Percentiles rank a stretch among this genome's conserved stretches.
These are phyloP conservation scores for Semicossyphus pulcher DNA, from an alignment of 2,113 vertebrate species.

Conservation along the genomic window DNA sequence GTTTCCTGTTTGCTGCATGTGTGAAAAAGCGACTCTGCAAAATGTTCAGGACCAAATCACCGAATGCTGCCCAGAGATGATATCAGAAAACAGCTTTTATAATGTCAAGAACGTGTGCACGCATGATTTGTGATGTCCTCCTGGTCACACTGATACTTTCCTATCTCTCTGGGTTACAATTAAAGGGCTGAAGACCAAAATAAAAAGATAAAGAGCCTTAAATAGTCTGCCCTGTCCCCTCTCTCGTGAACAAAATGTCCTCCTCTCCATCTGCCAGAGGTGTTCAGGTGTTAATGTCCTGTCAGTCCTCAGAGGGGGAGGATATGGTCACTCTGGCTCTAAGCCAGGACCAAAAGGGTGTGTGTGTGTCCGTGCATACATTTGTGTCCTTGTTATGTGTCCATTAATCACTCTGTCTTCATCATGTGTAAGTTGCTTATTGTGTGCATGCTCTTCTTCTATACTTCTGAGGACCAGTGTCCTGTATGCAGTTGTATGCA, in stretches of 20 bases:
- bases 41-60: too few species aligned
- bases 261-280: slow-evolving; percentile 56
- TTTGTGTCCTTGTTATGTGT: neutral
- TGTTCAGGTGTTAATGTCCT: slow-evolving; percentile 60
- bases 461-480: too few species aligned
- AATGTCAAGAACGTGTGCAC: too few species aligned
- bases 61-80: too few species aligned
- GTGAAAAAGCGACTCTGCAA: too few species aligned
- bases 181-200: neutral
- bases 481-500: neutral
- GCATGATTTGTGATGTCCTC: too few species aligned
- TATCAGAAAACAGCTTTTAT: too few species aligned
- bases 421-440: too few species aligned
- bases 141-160: neutral
- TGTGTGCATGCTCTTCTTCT: too few species aligned
- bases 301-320: slow-evolving; percentile 58
- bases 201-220: neutral
- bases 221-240: neutral
- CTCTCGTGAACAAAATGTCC: slow-evolving; percentile 25
- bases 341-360: neutral
- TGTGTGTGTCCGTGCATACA: neutral
- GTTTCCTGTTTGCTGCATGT: too few species aligned
- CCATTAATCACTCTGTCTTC: neutral
- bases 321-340: slow-evolving; percentile 36
- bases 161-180: neutral